These are phyloP conservation scores for Empis livida DNA, from an alignment of 2,888 invertebrate species.

Conservation along the genomic window DNA sequence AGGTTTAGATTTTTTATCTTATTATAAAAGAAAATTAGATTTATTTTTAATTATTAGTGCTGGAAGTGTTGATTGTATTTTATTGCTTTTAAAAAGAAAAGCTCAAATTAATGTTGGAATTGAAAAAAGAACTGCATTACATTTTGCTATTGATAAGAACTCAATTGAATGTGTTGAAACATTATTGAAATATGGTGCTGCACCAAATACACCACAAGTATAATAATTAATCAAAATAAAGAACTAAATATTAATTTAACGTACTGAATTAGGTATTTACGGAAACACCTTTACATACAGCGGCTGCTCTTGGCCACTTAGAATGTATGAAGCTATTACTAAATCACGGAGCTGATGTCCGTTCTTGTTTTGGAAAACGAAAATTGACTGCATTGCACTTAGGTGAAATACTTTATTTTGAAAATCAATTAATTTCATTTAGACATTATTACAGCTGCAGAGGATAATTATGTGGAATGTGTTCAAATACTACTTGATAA, in stretches of 20 bases:
- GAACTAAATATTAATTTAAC: not conserved
- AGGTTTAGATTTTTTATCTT: conserved; percentile 35
- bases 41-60: conserved; percentile 17
- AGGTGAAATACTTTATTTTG: conserved; percentile 19
- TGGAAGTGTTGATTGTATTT: conserved; percentile 34
- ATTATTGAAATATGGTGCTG: conserved; percentile 63
- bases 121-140: conserved; percentile 58
- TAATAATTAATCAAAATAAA: not conserved
- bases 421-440: not conserved
- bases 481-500: conserved; percentile 56
- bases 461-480: conserved; percentile 72
- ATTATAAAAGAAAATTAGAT: not conserved
- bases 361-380: conserved; percentile 56
- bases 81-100: conserved; percentile 53
- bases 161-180: conserved; percentile 59
- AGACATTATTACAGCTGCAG: conserved; percentile 45
- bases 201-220: conserved; percentile 71
- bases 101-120: conserved; percentile 71
- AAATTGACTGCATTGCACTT: conserved; percentile 73
- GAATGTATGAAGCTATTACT: conserved; percentile 59
- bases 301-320: conserved; percentile 58
- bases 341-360: conserved; percentile 65
- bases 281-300: conserved; percentile 73
- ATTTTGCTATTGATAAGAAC: conserved; percentile 71
- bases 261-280: conserved; percentile 49